These are phyloP conservation scores for Bovichtus variegatus DNA, from an alignment of 2,797 vertebrate genomes.

Conservation along the genomic window DNA sequence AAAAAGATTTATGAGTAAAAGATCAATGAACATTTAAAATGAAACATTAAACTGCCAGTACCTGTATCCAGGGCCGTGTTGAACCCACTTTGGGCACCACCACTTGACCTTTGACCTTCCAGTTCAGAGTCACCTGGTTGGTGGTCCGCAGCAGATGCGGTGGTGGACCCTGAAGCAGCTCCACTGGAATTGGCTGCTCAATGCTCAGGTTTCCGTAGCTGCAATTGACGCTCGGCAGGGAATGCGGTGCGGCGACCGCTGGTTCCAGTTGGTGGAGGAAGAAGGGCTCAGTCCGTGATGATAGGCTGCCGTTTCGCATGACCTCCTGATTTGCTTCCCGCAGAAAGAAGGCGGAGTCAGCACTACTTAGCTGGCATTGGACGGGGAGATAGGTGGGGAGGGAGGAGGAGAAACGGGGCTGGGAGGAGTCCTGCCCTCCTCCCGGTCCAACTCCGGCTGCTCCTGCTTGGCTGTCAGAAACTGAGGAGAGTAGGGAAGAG, in stretches of 20 bases:
- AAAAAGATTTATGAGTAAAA: background rate
- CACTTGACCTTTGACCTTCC: conserved; percentile 93
- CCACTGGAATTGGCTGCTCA: conserved; percentile 86
- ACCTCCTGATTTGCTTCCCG: conserved; percentile 95
- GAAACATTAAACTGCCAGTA: conserved; percentile 20
- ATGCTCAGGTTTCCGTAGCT: conserved; percentile 92
- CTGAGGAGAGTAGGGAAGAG: conserved; percentile 70
- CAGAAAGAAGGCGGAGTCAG: conserved; percentile 92
- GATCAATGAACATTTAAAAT: background rate
- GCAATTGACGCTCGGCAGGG: conserved; percentile 87
- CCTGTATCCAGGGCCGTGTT: conserved; percentile 90
- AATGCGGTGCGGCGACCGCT: conserved; percentile 63
- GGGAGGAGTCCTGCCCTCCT: conserved; percentile 68
- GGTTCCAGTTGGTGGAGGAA: conserved; percentile 89
- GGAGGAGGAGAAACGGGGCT: conserved; percentile 88
- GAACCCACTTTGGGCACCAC: conserved; percentile 89
- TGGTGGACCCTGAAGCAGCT: conserved; percentile 87
- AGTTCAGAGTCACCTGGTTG: conserved; percentile 89
- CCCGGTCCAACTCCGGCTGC: conserved; percentile 70
- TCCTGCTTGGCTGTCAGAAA: conserved; percentile 74
- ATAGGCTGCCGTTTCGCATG: conserved; percentile 93
- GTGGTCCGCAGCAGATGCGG: conserved; percentile 80
- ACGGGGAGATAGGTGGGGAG: conserved; percentile 92
- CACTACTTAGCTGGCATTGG: conserved; percentile 85
- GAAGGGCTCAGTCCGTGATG: conserved; percentile 90